These are phyloP conservation scores for Pelagia noctiluca DNA, from an alignment of 30 jellyfish, hydroid and myxozoan species.

Conservation along the genomic window DNA sequence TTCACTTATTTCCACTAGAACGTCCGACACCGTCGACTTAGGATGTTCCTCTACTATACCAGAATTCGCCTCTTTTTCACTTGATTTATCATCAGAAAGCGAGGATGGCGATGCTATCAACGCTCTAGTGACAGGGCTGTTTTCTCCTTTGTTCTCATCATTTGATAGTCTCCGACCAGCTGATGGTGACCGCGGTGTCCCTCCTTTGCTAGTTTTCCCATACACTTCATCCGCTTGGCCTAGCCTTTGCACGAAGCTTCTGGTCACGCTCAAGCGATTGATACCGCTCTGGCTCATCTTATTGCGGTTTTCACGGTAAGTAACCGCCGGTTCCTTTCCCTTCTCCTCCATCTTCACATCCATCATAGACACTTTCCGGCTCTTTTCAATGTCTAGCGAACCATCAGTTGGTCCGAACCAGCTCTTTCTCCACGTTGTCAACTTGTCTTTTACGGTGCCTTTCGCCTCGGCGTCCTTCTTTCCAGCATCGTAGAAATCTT, in stretches of 20 bases:
- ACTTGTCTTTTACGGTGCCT: constrained; percentile 21
- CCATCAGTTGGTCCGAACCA: constrained; percentile 22
- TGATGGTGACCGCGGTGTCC: constrained; percentile 8
- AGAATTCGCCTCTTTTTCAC: not conserved
- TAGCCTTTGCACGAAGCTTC: constrained; percentile 50
- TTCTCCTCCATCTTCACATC: not conserved
- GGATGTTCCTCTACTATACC: not conserved
- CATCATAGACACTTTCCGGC: not conserved
- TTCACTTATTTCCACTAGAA: not conserved
- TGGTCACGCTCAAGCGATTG: constrained; percentile 53
- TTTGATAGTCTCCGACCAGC: not conserved
- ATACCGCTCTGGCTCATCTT: constrained; percentile 52
- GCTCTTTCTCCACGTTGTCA: constrained; percentile 29
- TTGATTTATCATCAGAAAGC: not conserved
- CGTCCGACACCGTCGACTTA: not conserved
- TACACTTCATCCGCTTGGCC: constrained; percentile 42
- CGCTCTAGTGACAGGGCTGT: too few relatives aligned
- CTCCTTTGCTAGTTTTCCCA: constrained; percentile 3
- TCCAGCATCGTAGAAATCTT: not conserved
- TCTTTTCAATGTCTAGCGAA: not conserved
- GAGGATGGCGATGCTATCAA: too few relatives aligned
- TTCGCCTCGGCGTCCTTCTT: constrained; percentile 23
- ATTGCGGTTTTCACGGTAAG: not conserved
- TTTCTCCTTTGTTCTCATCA: too few relatives aligned
- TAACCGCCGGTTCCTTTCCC: not conserved